Evolutionary conservation across 2,888 invertebrate species (phyloP).

Genomic region (Aleiodes testaceus): DNA sequence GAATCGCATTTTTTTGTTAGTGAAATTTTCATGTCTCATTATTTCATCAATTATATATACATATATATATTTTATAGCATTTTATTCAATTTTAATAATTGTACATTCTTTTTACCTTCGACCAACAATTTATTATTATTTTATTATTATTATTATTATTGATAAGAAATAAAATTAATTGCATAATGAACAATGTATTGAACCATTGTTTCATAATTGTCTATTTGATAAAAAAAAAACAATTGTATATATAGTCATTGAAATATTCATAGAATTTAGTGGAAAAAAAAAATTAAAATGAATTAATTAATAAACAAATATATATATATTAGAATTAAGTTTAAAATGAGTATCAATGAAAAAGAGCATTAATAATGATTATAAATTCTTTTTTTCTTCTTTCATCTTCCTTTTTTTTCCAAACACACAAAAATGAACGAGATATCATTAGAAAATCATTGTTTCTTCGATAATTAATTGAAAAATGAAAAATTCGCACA

Average conservation of each 20-base stretch:
- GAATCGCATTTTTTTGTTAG: slow-evolving; percentile 42
- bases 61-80: slow-evolving; percentile 49
- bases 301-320: too few species aligned
- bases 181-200: slow-evolving; percentile 9
- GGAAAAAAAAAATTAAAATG: neutral
- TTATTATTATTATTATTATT: slow-evolving; percentile 27
- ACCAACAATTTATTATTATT: slow-evolving; percentile 39
- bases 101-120: slow-evolving; percentile 51
- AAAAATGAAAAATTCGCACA: slow-evolving; percentile 24
- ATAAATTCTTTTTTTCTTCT: neutral
- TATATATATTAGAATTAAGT: neutral
- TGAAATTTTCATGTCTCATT: slow-evolving; percentile 40
- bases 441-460: slow-evolving; percentile 7
- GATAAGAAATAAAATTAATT: slow-evolving; percentile 2
- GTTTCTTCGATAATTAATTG: slow-evolving; percentile 4
- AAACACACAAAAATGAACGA: neutral
- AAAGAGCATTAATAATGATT: slow-evolving; percentile 26
- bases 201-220: slow-evolving; percentile 12
- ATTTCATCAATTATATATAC: neutral
- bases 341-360: slow-evolving; percentile 15
- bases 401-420: neutral
- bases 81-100: slow-evolving; percentile 48
- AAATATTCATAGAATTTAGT: slow-evolving; percentile 40
- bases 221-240: slow-evolving; percentile 14
- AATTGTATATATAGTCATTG: slow-evolving; percentile 50